Percentiles rank a stretch among this genome's conserved stretches.
Conservation (phyloP, 2,797 vertebrate genomes). For the Neostethus bicornis region DNA sequence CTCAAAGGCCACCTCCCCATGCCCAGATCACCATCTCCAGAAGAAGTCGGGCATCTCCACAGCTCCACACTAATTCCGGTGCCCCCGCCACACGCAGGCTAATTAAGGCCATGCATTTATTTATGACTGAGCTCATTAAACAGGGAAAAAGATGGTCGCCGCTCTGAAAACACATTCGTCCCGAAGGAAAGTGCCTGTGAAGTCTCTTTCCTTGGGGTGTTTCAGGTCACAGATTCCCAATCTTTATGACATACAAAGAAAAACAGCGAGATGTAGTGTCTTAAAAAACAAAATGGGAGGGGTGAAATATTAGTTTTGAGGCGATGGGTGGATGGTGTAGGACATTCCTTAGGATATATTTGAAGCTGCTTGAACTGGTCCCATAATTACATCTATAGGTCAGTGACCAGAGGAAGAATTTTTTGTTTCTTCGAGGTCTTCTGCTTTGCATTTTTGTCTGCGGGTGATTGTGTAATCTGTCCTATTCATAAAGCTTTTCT, state of each 20-base stretch:
- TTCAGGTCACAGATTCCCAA: slow-evolving; percentile 72
- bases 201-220: slow-evolving; percentile 70
- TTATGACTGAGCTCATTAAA: slow-evolving; percentile 83
- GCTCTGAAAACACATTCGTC: slow-evolving; percentile 76
- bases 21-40: slow-evolving; percentile 74
- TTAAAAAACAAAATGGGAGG: slow-evolving; percentile 42
- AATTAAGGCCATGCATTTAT: slow-evolving; percentile 87
- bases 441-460: slow-evolving; percentile 56
- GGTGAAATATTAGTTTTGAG: slow-evolving; percentile 46
- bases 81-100: slow-evolving; percentile 75
- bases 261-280: slow-evolving; percentile 51
- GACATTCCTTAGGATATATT: slow-evolving; percentile 70
- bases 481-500: slow-evolving; percentile 30
- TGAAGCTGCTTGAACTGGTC: slow-evolving; percentile 76
- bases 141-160: slow-evolving; percentile 72
- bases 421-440: slow-evolving; percentile 53
- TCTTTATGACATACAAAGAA: slow-evolving; percentile 74
- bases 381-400: slow-evolving; percentile 77
- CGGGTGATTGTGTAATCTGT: slow-evolving; percentile 51
- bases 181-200: slow-evolving; percentile 75
- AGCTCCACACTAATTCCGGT: slow-evolving; percentile 74
- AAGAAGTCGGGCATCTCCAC: slow-evolving; percentile 74
- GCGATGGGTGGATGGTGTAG: slow-evolving; percentile 40
- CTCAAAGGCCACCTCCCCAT: slow-evolving; percentile 84
- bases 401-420: slow-evolving; percentile 60